Evolutionary conservation across 2,797 vertebrate genomes (phyloP).

Genomic region (Labeo calbasu): DNA sequence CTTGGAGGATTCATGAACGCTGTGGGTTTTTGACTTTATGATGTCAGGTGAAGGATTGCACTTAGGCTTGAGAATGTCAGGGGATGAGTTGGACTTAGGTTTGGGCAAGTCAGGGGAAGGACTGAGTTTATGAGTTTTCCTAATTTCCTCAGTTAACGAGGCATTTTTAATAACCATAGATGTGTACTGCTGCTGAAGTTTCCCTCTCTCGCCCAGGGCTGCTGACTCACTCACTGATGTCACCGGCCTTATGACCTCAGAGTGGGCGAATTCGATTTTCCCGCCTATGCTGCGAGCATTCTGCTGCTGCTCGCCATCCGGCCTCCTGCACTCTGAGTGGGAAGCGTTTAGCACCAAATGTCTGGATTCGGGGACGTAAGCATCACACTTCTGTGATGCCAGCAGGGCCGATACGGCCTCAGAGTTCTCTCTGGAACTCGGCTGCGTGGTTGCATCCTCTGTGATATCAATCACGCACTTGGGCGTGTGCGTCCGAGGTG

Average conservation of each 20-base stretch:
- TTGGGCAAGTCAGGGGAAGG: constrained; percentile 78
- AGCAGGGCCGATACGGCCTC: constrained; percentile 85
- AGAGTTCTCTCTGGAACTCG: constrained; percentile 82
- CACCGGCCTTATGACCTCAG: constrained; percentile 82
- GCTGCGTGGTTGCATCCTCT: constrained; percentile 82
- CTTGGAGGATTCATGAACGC: constrained; percentile 74
- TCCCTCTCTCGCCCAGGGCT: constrained; percentile 84
- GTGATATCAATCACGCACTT: constrained; percentile 84
- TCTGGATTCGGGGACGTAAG: constrained; percentile 77
- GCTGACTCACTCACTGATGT: constrained; percentile 79
- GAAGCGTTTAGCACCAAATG: constrained; percentile 80
- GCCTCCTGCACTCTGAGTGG: constrained; percentile 83
- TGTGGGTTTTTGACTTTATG: constrained; percentile 76
- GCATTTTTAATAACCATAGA: constrained; percentile 81
- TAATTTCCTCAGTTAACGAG: constrained; percentile 83
- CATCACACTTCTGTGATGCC: constrained; percentile 84
- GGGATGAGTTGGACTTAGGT: constrained; percentile 81
- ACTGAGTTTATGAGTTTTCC: constrained; percentile 82
- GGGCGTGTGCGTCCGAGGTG: constrained; percentile 78
- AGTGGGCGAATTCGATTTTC: constrained; percentile 85
- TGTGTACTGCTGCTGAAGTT: constrained; percentile 79
- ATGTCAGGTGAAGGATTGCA: constrained; percentile 78
- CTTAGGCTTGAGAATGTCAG: constrained; percentile 83
- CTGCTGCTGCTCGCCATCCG: constrained; percentile 79
- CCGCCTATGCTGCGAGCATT: constrained; percentile 74